Evolutionary conservation across 1,140 invertebrate genomes (phyloP), one percentile per base, ranked within the genome.

Genomic region (Sminthurinus signatus): DNA sequence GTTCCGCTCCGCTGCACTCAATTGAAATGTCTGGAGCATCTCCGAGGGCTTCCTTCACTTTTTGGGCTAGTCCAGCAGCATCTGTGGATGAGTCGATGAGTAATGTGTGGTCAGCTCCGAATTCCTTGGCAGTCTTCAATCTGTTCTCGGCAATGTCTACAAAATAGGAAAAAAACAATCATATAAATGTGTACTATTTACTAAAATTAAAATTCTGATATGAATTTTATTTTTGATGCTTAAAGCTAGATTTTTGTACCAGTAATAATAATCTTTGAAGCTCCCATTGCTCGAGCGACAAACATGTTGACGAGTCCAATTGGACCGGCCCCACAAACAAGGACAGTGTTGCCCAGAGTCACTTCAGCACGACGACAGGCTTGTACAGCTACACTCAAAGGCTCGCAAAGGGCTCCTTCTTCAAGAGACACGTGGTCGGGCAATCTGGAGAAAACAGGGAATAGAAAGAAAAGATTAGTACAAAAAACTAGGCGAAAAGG

Each of bases 331-430:
- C 95, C 95, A 60, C 88, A 81, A 70, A 98, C 85, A 1, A 98
- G 80, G 44, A 97, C 88, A 32, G 79, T 82, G 17, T 85, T 83
- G 0, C 90, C 91, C 8, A 86, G 81, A 29, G 76, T 81, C 60
- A 92, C 82, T 4, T 82, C 81, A 2, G 84, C 92, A 59, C 91
- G 81, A 67, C 86, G 83, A 72, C 92, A 96, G 39, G 91, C 91
- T 77, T 96, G 91, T 0, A 97, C 89, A n/a, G 86, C 94, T 27
- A 97, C 93, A 0, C 91, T 87, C 4, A 98, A 76, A 0, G 95
- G 95, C 75, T 98, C 94, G 50, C 96, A 75, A 1, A 98, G 73
- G 0, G 94, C 94, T 21, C 91, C 95, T 79, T 98, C 95, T 76
- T 96, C 93, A 74, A 93, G 82, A 21, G 82, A 82, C 8, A 98